These are phyloP conservation scores for Epistrophe grossulariae DNA, from an alignment of 2,888 invertebrate genomes.

Conservation along the genomic window DNA sequence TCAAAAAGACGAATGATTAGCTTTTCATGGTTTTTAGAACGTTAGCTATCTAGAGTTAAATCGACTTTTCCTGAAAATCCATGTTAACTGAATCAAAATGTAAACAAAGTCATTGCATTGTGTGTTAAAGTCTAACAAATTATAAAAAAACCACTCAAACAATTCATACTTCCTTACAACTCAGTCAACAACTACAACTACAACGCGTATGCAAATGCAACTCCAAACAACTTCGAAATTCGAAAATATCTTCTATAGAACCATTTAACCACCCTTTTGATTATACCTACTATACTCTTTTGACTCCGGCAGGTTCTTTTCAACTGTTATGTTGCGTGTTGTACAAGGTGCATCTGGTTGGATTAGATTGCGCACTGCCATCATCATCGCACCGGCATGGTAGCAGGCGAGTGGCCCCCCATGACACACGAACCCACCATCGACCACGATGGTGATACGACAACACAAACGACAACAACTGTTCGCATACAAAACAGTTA, in stretches of 20 bases:
- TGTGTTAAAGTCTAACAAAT: too few relatives aligned
- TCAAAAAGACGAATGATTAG: too few relatives aligned
- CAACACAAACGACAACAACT: neutral
- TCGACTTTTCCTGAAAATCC: too few relatives aligned
- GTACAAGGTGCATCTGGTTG: constrained; percentile 42
- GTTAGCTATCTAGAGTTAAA: too few relatives aligned
- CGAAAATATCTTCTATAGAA: constrained; percentile 11
- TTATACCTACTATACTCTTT: neutral
- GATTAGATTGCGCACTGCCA: constrained; percentile 34
- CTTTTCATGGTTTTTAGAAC: too few relatives aligned
- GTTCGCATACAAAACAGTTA: constrained; percentile 52
- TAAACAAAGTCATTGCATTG: too few relatives aligned
- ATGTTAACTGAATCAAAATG: too few relatives aligned
- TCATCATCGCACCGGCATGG: neutral
- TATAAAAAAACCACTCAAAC: too few relatives aligned
- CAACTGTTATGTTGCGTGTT: constrained; percentile 51
- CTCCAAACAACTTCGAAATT: constrained; percentile 34
- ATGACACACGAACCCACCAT: constrained; percentile 20
- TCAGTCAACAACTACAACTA: neutral
- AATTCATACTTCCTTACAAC: too few relatives aligned
- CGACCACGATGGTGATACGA: constrained; percentile 8
- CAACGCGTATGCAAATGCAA: neutral
- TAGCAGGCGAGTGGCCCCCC: neutral
- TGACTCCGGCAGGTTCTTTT: constrained; percentile 25
- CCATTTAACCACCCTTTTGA: neutral